Evolutionary conservation across 1,140 invertebrate species (phyloP).

Genomic region (Platyscapa corneri): DNA sequence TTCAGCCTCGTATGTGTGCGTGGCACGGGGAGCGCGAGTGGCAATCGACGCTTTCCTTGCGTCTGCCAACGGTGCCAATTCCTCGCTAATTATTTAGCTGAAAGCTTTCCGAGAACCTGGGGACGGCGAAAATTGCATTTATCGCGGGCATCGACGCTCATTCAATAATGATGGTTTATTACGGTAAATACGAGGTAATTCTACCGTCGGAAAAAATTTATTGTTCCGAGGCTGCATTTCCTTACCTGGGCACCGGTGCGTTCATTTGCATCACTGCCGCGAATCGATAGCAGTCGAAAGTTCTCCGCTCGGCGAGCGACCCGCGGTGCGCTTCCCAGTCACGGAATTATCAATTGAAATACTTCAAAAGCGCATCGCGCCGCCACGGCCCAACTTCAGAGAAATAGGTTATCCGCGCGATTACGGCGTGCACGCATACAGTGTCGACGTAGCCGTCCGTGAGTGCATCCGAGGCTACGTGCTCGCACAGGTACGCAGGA

Average conservation of each 20-base stretch:
- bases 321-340: too few species aligned
- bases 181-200: not conserved
- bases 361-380: slow-evolving; percentile 1
- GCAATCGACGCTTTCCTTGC: not conserved
- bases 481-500: not conserved
- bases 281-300: not conserved
- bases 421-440: not conserved
- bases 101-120: slow-evolving; percentile 28
- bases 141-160: not conserved
- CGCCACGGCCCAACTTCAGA: not conserved
- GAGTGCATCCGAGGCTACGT: not conserved
- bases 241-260: not conserved
- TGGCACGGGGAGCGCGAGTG: not conserved
- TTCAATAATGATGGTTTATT: slow-evolving; percentile 25
- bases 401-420: slow-evolving; percentile 16
- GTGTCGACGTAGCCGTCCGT: not conserved
- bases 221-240: not conserved
- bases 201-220: not conserved
- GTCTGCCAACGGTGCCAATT: not conserved
- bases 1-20: not conserved
- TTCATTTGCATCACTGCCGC: not conserved
- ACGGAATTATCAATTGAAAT: slow-evolving; percentile 4
- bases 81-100: not conserved
- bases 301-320: too few species aligned
- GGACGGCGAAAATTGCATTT: not conserved